Base-by-base conservation (phyloP, 2,797 vertebrate genomes). In the Prionace glauca region DNA sequence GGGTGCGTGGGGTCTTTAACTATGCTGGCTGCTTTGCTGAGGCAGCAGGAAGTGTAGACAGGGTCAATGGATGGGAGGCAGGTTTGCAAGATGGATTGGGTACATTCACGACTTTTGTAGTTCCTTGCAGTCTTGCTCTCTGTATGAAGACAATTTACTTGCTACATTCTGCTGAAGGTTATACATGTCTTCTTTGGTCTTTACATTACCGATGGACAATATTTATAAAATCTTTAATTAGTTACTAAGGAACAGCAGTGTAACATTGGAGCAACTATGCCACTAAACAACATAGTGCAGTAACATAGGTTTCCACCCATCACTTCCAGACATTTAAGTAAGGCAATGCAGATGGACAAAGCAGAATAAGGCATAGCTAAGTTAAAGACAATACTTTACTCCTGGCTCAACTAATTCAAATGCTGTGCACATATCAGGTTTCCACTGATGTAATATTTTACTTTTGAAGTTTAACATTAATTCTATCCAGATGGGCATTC, bases 351-450 rank as follows among this genome's bases (percentile, higher is more conserved):
- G n/a, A 92, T 45, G 10, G 20, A 22, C 62, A 69, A 92, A 45
- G n/a, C 62, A 69, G 87, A 94, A 36, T 22, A 29, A 69, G 1
- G 26, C 22, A 45, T 22, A 11, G 62, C n/a, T 41, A 50, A 16
- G 26, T 79, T 14, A 36, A 24, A 94, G 71, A 8, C 12, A 1
- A 20, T 95, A 45, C 8, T 72, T 50, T 77, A 50, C 71, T 77
- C 71, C 29, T 95, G 71, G 50, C 45, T 77, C 22, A 95, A 95
- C 69, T 18, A 95, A 77, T 95, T 95, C 50, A 74, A 95, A 95
- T 77, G 7, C 41, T 95, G 71, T 56, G 50, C 93, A 74, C 72
- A 60, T 16, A 95, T 74, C 71, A 95, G 12, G 45, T 95, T 74
- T 32, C 45, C 71, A 72, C 50, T 95, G 14, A 60, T 60, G 93